Base-by-base conservation (phyloP, 2,888 invertebrate genomes). In the Cerastis leucographa region DNA sequence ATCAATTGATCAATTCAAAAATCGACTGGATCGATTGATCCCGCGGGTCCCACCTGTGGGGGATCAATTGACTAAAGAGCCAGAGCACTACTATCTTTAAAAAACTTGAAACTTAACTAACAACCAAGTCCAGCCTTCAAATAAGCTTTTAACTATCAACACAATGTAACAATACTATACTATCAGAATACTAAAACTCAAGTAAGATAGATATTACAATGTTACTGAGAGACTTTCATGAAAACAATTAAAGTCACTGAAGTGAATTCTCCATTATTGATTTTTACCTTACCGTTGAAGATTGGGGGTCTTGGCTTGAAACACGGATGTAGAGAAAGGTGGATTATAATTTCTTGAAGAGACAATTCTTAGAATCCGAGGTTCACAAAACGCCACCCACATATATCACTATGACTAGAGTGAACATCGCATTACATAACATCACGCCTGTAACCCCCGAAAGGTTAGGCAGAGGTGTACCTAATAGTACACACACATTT, bases 241-340 rank as follows among this genome's bases (percentile, higher is more conserved):
- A 65, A 51, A 84, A 85, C 79, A 85, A 82, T 85, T 71, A 82
- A 87, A 87, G 70, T 82, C 64, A 56, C 62, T 61, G 56, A 69
- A 81, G 46, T 59, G 71, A 74, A 64, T 71, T 67, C 51, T 64
- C 64, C 71, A 35, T 54, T 85, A 85, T 85, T 82, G 86, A 85
- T 85, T 85, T 85, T 85, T 74, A 85, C 76, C 76, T 87, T 69
- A 51, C 66, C 29, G 65, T 74, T 82, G 7, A 35, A 75, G 67
- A 67, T 73, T 75, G 68, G 70, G 59, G 70, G 59, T 80, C 61
- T 84, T 76, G 51, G 75, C 49, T 74, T 68, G 14, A 74, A 84
- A 84, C 79, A 67, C 61, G 61, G 79, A 83, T 78, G 19, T 83
- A 70, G 1, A 42, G 22, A n/a, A 54, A 64, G 35, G 42, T 44